A percentile compares a stretch with the other conserved stretches of the same genome.
phyloP scores from a whole-genome alignment of 2,113 vertebrate species.

The Ifrita kowaldi region DNA sequence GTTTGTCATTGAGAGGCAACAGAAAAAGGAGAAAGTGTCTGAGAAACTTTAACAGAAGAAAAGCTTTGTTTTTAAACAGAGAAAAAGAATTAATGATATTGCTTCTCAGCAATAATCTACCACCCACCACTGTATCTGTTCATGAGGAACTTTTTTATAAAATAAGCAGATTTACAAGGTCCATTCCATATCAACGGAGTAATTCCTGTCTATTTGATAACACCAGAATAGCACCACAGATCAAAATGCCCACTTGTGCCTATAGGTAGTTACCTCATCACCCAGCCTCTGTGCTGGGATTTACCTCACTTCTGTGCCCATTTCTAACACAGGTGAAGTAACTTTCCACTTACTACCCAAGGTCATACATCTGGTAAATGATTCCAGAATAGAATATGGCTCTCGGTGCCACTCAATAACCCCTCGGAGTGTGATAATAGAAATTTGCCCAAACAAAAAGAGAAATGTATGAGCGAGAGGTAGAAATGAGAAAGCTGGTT shows the following conservation, averaged over 20 bases:
- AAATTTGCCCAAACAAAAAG: neutral
- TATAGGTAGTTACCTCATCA: neutral
- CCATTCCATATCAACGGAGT: neutral
- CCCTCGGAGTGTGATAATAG: neutral
- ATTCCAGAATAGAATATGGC: neutral
- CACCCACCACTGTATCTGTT: neutral
- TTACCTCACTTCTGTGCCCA: neutral
- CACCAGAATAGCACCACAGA: neutral
- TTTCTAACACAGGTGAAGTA: neutral
- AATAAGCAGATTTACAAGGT: neutral
- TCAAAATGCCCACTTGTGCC: neutral
- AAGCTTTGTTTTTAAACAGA: neutral
- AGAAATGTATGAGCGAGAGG: neutral
- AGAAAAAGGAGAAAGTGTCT: neutral
- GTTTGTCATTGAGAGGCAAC: neutral
- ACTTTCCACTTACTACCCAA: neutral
- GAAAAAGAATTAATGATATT: neutral
- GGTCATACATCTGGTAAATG: neutral
- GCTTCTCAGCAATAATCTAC: neutral
- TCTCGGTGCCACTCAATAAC: neutral
- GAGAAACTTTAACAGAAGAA: neutral
- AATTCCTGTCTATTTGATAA: neutral
- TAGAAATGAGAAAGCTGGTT: neutral
- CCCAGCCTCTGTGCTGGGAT: neutral
- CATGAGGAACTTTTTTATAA: neutral